phyloP scores from a whole-genome alignment of 2,797 vertebrate genomes.

The Melanotaenia trifasciata region DNA sequence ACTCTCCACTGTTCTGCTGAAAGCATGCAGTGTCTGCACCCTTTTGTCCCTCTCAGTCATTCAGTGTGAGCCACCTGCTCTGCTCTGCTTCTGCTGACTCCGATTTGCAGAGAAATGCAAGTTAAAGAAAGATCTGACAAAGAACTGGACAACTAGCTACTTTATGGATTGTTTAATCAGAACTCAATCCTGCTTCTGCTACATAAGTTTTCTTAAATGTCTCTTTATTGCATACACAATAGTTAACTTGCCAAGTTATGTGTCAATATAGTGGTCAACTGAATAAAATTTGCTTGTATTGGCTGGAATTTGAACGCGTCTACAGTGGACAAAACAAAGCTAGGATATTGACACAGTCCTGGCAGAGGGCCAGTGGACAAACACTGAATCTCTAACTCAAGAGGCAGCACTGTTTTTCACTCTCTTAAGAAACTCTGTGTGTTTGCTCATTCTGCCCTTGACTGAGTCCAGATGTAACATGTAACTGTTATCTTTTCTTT shows the following conservation, averaged over 20 bases:
- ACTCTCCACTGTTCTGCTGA: slow-evolving; percentile 73
- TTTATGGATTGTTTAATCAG: neutral
- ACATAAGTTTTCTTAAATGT: slow-evolving; percentile 7
- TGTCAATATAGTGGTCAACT: slow-evolving; percentile 32
- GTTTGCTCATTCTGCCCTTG: slow-evolving; percentile 60
- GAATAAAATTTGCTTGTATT: slow-evolving; percentile 56
- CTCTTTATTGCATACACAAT: neutral
- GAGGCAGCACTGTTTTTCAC: slow-evolving; percentile 48
- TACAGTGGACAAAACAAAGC: slow-evolving; percentile 67
- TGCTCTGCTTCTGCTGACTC: slow-evolving; percentile 55
- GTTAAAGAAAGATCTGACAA: slow-evolving; percentile 36
- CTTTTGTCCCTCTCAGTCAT: slow-evolving; percentile 75
- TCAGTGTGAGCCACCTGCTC: slow-evolving; percentile 79
- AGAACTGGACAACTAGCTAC: slow-evolving; percentile 21
- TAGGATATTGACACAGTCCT: slow-evolving; percentile 68
- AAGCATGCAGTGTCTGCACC: slow-evolving; percentile 75
- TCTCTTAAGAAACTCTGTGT: slow-evolving; percentile 50
- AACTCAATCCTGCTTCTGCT: slow-evolving; percentile 5
- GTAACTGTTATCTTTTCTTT: slow-evolving; percentile 52
- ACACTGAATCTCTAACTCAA: slow-evolving; percentile 61
- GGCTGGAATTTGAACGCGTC: slow-evolving; percentile 55
- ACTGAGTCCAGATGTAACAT: slow-evolving; percentile 63
- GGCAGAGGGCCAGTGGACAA: slow-evolving; percentile 60
- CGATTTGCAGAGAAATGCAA: slow-evolving; percentile 47
- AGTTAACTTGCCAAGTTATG: slow-evolving; percentile 29